Conservation (phyloP, 2,888 invertebrate genomes). For the Cephus nigrinus region DNA sequence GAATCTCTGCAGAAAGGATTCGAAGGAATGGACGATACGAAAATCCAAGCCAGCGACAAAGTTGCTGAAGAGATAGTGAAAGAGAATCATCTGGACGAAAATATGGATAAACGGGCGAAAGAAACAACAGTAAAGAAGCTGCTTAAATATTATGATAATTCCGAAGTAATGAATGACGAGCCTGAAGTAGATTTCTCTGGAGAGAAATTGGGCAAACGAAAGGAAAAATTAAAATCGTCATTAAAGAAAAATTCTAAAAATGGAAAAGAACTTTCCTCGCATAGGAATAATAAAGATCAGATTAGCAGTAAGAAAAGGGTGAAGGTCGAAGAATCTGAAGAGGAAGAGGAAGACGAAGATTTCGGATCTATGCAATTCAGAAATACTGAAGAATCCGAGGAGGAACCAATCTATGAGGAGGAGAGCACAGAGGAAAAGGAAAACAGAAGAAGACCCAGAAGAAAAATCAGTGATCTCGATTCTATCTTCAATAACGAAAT, state of each 20-base stretch:
- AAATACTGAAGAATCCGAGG: constrained; percentile 16
- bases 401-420: constrained; percentile 12
- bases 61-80: constrained; percentile 16
- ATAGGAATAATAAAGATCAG: neutral
- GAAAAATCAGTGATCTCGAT: constrained; percentile 15
- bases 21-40: neutral
- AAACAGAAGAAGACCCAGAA: constrained; percentile 29
- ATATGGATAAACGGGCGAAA: constrained; percentile 24
- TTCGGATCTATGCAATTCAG: constrained; percentile 20
- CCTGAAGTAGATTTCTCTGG: neutral
- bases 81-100: constrained; percentile 16
- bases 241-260: neutral
- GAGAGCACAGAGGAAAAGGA: constrained; percentile 9
- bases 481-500: constrained; percentile 45
- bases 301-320: neutral
- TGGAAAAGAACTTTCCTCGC: neutral
- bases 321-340: constrained; percentile 2
- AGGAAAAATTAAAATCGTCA: neutral
- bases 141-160: constrained; percentile 28
- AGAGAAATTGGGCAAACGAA: neutral
- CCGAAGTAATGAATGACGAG: neutral
- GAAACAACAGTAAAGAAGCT: constrained; percentile 27
- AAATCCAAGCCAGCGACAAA: constrained; percentile 15
- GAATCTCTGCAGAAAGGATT: constrained; percentile 25
- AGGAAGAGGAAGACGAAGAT: constrained; percentile 11